phyloP scores from a whole-genome alignment of 2,797 vertebrate species.

The Hydrocynus forskahlii region DNA sequence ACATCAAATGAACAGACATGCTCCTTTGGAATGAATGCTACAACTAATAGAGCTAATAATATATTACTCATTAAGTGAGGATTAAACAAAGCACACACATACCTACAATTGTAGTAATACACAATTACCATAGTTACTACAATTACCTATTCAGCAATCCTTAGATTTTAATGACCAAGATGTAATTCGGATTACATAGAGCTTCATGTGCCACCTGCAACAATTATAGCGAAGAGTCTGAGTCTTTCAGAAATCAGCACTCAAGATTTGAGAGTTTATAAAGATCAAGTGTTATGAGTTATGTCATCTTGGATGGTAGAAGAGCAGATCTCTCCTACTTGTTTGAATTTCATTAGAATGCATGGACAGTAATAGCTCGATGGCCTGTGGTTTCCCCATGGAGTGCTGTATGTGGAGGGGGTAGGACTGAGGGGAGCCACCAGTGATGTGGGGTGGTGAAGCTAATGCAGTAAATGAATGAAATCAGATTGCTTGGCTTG shows the following conservation, averaged over 20 bases:
- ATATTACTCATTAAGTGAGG: background rate
- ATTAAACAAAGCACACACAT: background rate
- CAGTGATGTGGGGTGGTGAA: slow-evolving; percentile 6
- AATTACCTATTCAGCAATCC: too few species aligned
- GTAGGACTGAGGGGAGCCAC: background rate
- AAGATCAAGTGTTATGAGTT: background rate
- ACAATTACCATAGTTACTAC: too few species aligned
- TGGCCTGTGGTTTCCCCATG: background rate
- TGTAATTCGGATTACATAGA: too few species aligned
- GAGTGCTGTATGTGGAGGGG: background rate
- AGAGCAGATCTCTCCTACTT: background rate
- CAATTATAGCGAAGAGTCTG: background rate
- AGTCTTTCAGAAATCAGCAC: background rate
- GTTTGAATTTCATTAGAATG: background rate
- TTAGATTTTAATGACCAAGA: too few species aligned
- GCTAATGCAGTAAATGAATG: background rate
- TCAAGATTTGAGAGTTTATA: background rate
- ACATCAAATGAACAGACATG: background rate
- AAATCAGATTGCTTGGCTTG: background rate
- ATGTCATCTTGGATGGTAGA: background rate
- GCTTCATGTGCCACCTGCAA: too few species aligned
- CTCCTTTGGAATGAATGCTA: background rate
- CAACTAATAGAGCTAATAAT: background rate
- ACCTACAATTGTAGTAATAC: too few species aligned
- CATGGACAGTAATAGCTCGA: background rate